Evolutionary conservation across 2,113 vertebrate species (phyloP).

Genomic region (Nesoenas mayeri): DNA sequence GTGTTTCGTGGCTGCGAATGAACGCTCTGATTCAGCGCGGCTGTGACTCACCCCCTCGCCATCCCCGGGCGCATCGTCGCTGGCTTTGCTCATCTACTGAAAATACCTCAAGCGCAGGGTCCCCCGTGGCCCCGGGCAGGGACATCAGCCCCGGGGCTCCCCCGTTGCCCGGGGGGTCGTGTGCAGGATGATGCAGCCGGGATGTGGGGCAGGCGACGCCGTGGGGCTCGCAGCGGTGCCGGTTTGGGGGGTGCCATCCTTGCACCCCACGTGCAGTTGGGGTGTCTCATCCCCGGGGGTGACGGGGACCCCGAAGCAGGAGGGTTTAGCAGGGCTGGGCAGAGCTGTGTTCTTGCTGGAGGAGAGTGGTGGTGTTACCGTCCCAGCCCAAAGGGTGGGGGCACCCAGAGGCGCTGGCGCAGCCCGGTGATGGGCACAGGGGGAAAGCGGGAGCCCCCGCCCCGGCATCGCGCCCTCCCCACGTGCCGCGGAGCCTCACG

Average conservation of each 20-base stretch:
- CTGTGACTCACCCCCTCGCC: background rate
- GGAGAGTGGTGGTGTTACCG: background rate
- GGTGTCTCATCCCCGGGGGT: no score
- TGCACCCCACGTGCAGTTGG: fast-evolving
- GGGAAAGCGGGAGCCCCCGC: background rate
- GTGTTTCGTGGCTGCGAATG: background rate
- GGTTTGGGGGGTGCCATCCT: background rate
- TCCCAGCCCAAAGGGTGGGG: background rate
- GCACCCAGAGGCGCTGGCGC: background rate
- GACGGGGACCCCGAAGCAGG: fast-evolving
- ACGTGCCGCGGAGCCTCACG: background rate
- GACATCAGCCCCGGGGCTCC: background rate
- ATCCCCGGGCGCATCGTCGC: background rate
- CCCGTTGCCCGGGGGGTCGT: background rate
- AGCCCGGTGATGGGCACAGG: background rate
- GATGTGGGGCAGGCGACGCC: background rate
- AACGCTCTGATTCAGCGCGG: background rate
- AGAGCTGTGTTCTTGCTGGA: fast-evolving
- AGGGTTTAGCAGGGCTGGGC: background rate
- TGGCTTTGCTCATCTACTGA: background rate
- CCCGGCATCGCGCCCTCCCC: background rate
- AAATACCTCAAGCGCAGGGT: background rate
- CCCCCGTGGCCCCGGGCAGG: fast-evolving
- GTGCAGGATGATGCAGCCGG: background rate
- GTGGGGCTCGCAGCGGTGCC: fast-evolving